These are phyloP conservation scores for Acanthococcus lagerstroemiae DNA, from an alignment of 2,888 invertebrate species.

Conservation along the genomic window DNA sequence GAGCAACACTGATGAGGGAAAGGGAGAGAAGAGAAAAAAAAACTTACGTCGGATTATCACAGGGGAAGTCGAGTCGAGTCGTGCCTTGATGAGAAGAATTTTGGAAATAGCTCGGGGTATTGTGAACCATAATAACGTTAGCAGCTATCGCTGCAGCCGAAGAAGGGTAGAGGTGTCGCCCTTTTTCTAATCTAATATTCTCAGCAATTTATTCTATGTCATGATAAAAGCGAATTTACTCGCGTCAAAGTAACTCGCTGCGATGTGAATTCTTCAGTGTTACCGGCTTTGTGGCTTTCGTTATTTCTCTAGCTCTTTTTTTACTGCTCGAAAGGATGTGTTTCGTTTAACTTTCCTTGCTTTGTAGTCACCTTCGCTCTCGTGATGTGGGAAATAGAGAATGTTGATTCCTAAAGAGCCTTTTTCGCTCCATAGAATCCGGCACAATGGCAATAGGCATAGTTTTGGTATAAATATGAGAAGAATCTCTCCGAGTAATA, in stretches of 20 bases:
- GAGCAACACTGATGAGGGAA: neutral
- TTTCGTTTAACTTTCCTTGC: too few species aligned
- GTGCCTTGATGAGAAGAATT: conserved; percentile 24
- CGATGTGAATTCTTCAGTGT: neutral
- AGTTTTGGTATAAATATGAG: too few species aligned
- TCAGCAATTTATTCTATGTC: conserved; percentile 26
- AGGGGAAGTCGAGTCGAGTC: conserved; percentile 8
- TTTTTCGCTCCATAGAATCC: too few species aligned
- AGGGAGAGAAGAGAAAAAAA: neutral
- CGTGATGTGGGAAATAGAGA: too few species aligned
- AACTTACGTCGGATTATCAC: conserved; percentile 5
- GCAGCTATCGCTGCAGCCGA: too few species aligned
- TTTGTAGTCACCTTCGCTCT: too few species aligned
- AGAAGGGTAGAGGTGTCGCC: conserved; percentile 21
- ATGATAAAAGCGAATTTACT: conserved; percentile 29
- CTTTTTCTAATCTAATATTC: conserved; percentile 27
- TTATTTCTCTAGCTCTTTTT: neutral
- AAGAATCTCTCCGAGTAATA: too few species aligned
- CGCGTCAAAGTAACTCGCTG: conserved; percentile 27
- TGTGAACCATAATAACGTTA: conserved; percentile 22
- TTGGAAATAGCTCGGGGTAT: conserved; percentile 24
- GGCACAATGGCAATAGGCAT: too few species aligned
- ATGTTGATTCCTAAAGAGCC: too few species aligned
- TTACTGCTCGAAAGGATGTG: too few species aligned
- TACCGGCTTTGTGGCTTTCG: neutral